These are phyloP conservation scores for Himalopsyche japonica DNA, from an alignment of 2,888 invertebrate genomes.

Conservation along the genomic window DNA sequence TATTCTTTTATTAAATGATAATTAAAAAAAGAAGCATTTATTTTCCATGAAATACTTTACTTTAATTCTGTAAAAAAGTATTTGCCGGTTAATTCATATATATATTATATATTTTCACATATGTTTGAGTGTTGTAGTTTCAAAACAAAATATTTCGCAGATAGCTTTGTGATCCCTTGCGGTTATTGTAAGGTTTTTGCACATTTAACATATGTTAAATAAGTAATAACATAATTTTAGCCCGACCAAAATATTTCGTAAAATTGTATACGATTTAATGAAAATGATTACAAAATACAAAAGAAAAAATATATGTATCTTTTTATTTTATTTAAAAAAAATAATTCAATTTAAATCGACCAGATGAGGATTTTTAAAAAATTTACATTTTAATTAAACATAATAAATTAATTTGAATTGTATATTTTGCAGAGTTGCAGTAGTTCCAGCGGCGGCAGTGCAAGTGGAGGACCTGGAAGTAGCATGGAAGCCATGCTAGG, in stretches of 20 bases:
- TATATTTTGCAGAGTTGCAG: constrained; percentile 35
- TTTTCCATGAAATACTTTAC: neutral
- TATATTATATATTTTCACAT: neutral
- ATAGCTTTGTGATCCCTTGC: neutral
- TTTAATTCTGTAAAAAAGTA: neutral
- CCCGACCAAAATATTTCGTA: too few species aligned
- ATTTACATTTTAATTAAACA: too few species aligned
- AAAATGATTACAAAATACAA: too few species aligned
- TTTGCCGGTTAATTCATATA: neutral
- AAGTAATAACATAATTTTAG: too few species aligned
- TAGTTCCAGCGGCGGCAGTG: constrained; percentile 34
- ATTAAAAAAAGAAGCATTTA: neutral
- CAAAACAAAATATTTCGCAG: neutral
- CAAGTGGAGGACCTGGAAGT: constrained; percentile 31
- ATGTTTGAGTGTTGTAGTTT: neutral
- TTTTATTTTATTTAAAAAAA: too few species aligned
- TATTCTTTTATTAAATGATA: neutral
- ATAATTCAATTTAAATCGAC: too few species aligned
- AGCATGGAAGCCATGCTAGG: constrained; percentile 37
- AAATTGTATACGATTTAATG: too few species aligned
- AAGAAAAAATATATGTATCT: too few species aligned
- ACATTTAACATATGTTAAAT: neutral
- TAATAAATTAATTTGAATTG: neutral
- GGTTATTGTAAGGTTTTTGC: neutral
- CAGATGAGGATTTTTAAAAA: too few species aligned